phyloP scores from a whole-genome alignment of 2,888 invertebrate genomes.

The Tachina lurida region DNA sequence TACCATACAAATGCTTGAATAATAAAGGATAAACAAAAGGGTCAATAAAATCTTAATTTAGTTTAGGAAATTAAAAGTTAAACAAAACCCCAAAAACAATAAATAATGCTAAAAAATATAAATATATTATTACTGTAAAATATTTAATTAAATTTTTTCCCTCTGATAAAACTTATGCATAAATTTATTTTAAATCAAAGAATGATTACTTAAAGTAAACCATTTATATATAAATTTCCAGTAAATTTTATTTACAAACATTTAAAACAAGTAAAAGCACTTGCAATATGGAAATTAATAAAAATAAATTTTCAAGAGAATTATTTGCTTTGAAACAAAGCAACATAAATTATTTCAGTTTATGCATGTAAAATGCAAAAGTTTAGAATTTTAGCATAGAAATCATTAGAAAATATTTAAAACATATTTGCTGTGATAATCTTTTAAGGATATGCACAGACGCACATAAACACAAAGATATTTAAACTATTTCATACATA shows the following conservation, averaged over 20 bases:
- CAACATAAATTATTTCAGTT: background rate
- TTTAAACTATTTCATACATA: background rate
- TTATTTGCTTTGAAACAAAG: background rate
- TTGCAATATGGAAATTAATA: background rate
- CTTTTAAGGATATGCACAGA: background rate
- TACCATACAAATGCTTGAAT: background rate
- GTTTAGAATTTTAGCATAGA: background rate
- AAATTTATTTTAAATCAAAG: background rate
- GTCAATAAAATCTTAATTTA: background rate
- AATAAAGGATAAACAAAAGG: background rate
- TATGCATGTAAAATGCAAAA: background rate
- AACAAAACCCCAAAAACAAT: background rate
- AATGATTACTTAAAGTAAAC: background rate
- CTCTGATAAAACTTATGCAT: background rate
- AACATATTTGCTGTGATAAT: background rate
- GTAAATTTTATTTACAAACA: background rate
- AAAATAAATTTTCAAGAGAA: background rate
- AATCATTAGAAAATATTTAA: constrained; percentile 1
- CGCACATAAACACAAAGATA: background rate
- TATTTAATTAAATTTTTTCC: constrained; percentile 29
- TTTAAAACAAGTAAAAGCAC: background rate
- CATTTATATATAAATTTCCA: background rate
- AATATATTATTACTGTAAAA: background rate
- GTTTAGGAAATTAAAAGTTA: background rate
- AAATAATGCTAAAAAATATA: background rate